Evolutionary conservation across 2,888 invertebrate species (phyloP).

Genomic region (Drosophila kokeensis): DNA sequence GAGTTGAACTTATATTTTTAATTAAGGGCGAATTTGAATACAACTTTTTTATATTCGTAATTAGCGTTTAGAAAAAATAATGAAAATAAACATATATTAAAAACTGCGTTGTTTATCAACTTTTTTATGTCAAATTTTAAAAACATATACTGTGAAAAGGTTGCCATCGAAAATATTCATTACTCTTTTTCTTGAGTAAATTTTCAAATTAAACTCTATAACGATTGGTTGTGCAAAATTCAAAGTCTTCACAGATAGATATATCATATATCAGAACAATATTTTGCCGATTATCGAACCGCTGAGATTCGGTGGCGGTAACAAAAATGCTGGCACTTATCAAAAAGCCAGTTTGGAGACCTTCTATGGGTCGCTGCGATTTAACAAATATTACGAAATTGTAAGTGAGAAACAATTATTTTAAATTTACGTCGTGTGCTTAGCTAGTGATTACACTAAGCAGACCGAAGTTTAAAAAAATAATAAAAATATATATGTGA

Average conservation of each 20-base stretch:
- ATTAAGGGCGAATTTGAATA: background rate
- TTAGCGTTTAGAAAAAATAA: conserved; percentile 32
- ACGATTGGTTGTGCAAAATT: conserved; percentile 62
- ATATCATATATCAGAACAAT: conserved; percentile 19
- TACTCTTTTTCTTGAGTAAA: conserved; percentile 46
- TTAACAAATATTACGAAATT: conserved; percentile 60
- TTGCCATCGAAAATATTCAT: conserved; percentile 56
- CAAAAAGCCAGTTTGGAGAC: conserved; percentile 44
- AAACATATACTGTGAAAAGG: conserved; percentile 57
- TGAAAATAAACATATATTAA: conserved; percentile 41
- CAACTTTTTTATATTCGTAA: conserved; percentile 23
- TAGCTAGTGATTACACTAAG: conserved; percentile 32
- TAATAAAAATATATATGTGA: background rate
- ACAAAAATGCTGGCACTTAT: conserved; percentile 53
- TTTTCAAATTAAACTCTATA: conserved; percentile 52
- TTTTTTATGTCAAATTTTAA: conserved; percentile 56
- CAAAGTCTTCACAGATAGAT: conserved; percentile 50
- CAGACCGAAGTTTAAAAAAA: conserved; percentile 38
- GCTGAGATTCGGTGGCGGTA: conserved; percentile 22
- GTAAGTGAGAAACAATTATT: conserved; percentile 54
- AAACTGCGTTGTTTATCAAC: conserved; percentile 44
- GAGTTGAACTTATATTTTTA: background rate
- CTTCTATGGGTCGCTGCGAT: conserved; percentile 46
- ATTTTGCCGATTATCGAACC: conserved; percentile 39
- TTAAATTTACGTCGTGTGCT: conserved; percentile 38